phyloP scores from a whole-genome alignment of 1,140 invertebrate species.

The Thaumatotibia leucotreta region DNA sequence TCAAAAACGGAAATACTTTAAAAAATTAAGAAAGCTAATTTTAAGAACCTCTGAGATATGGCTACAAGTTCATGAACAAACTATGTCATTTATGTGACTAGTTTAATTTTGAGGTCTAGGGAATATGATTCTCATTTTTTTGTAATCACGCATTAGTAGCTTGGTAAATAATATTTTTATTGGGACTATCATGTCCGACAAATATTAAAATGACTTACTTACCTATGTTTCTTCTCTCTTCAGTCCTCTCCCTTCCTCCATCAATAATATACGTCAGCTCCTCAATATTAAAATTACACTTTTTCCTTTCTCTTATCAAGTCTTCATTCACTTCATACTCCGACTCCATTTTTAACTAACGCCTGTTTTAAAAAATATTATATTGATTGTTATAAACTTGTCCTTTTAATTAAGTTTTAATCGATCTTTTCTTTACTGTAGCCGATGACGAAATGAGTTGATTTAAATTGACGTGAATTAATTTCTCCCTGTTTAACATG shows the following conservation, averaged over 20 bases:
- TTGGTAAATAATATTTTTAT: too few species aligned
- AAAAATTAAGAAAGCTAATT: too few species aligned
- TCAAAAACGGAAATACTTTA: too few species aligned
- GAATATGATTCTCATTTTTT: too few species aligned
- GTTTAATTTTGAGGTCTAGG: too few species aligned
- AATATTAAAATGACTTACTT: conserved; percentile 30
- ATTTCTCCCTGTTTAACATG: neutral
- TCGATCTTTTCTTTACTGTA: neutral
- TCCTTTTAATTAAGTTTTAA: neutral
- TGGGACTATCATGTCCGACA: too few species aligned
- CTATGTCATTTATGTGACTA: too few species aligned
- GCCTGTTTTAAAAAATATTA: too few species aligned
- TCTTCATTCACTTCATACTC: conserved; percentile 76
- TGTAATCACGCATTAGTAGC: too few species aligned
- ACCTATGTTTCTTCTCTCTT: conserved; percentile 84
- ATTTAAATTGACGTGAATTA: neutral
- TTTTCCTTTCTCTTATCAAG: conserved; percentile 80
- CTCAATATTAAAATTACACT: conserved; percentile 81
- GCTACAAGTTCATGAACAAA: too few species aligned
- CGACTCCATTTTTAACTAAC: neutral
- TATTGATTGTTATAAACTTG: too few species aligned
- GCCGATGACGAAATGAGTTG: neutral
- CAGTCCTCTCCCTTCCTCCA: conserved; percentile 79
- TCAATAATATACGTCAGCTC: conserved; percentile 86
- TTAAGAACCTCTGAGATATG: too few species aligned